Conservation (phyloP, 2,113 vertebrate species). For the Antechinus stuartii region DNA sequence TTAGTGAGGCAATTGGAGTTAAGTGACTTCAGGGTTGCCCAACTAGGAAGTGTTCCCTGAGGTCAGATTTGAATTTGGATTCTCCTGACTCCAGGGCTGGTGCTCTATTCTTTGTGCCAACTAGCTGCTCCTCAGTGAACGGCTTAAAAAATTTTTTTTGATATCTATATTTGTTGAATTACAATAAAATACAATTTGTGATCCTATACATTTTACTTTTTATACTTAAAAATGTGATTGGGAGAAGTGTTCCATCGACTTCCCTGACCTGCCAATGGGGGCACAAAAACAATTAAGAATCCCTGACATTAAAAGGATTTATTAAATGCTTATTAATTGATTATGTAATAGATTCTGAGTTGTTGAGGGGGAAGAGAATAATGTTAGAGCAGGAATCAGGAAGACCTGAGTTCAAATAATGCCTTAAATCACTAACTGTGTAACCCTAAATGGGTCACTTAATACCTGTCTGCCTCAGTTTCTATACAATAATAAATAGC, state of each 20-base stretch:
- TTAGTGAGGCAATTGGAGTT: too few relatives aligned
- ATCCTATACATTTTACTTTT: neutral
- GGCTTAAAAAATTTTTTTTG: neutral
- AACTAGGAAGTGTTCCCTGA: too few relatives aligned
- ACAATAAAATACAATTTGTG: neutral
- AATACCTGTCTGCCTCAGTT: neutral
- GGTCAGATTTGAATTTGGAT: too few relatives aligned
- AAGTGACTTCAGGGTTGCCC: too few relatives aligned
- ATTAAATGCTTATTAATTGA: neutral
- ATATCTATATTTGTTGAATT: neutral
- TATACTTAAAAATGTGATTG: neutral
- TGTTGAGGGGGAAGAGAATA: neutral
- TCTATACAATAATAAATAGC: neutral
- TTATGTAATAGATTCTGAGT: neutral
- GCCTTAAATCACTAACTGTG: neutral
- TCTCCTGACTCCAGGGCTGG: too few relatives aligned
- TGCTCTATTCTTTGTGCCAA: too few relatives aligned
- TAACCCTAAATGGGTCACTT: neutral
- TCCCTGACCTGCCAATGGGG: neutral
- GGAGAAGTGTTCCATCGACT: neutral
- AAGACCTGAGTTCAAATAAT: neutral
- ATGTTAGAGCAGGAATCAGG: neutral
- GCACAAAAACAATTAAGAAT: neutral
- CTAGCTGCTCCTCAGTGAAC: too few relatives aligned
- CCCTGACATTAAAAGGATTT: neutral